phyloP scores from a whole-genome alignment of 2,113 vertebrate species.

The Prochilodus magdalenae region DNA sequence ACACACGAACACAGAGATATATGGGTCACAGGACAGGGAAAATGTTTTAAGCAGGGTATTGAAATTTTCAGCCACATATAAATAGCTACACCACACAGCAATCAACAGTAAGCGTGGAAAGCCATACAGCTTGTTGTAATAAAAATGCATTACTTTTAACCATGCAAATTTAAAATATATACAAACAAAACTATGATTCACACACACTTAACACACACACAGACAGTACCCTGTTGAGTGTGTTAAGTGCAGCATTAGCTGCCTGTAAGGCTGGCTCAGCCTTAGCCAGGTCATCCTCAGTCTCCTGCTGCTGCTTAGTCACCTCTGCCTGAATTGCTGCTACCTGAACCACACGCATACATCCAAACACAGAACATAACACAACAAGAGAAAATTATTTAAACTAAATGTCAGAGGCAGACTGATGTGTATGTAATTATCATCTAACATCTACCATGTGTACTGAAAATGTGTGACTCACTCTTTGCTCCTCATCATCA shows the following conservation, averaged over 20 bases:
- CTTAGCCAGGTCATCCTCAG: constrained; percentile 77
- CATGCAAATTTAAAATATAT: no score
- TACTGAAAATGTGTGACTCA: constrained; percentile 41
- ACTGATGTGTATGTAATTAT: not conserved
- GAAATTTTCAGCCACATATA: no score
- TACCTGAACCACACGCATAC: constrained; percentile 61
- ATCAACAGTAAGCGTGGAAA: no score
- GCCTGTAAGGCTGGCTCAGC: constrained; percentile 72
- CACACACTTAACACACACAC: not conserved
- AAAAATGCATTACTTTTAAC: no score
- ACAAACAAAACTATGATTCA: not conserved
- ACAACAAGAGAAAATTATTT: not conserved
- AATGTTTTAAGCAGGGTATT: no score
- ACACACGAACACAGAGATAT: not conserved
- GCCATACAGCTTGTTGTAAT: no score
- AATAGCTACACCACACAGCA: no score
- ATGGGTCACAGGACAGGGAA: not conserved
- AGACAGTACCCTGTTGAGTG: constrained; percentile 69
- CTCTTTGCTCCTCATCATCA: constrained; percentile 73
- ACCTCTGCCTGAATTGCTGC: constrained; percentile 77
- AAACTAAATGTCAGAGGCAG: not conserved
- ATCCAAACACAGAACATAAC: not conserved
- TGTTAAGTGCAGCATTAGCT: constrained; percentile 73
- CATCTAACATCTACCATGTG: not conserved
- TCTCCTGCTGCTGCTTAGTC: constrained; percentile 77